Percentiles rank a stretch among this genome's conserved stretches.
These are phyloP conservation scores for Poeciliopsis retropinna DNA, from an alignment of 2,113 vertebrate genomes.

Conservation along the genomic window DNA sequence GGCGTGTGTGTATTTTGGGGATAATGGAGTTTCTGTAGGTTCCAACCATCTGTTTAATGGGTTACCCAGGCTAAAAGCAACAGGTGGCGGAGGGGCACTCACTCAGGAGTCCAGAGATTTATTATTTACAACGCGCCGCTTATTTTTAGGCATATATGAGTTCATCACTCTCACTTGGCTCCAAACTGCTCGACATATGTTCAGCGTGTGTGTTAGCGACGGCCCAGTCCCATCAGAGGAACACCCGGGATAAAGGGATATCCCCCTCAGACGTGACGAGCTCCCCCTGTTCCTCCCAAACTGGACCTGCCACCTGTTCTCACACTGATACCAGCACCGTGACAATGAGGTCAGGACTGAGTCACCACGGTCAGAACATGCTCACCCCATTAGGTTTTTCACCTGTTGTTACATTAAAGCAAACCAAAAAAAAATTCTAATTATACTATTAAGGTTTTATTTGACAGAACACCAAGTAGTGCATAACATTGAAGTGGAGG, in stretches of 20 bases:
- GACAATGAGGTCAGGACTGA: not conserved
- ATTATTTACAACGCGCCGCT: not conserved
- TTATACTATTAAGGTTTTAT: not conserved
- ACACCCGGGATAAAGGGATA: slow-evolving; percentile 55
- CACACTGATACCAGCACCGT: not conserved
- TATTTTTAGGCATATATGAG: not conserved
- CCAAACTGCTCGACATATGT: slow-evolving; percentile 25
- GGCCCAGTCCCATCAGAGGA: slow-evolving; percentile 15
- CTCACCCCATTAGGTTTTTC: not conserved
- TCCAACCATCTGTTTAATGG: too few species aligned
- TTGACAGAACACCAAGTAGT: not conserved
- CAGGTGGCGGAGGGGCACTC: not conserved
- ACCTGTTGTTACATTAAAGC: not conserved
- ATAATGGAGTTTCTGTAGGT: too few species aligned
- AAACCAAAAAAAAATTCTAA: too few species aligned
- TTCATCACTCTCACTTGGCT: slow-evolving; percentile 14
- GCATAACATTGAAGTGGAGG: not conserved
- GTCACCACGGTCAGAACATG: not conserved
- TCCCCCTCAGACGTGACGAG: slow-evolving; percentile 15
- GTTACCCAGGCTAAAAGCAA: too few species aligned
- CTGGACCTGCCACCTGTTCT: slow-evolving; percentile 48
- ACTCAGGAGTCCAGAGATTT: not conserved
- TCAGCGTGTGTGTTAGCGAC: not conserved
- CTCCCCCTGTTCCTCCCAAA: slow-evolving; percentile 25
- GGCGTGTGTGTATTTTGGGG: too few species aligned